Evolutionary conservation across 2,888 invertebrate species (phyloP).

Genomic region (Nephrotoma flavescens): DNA sequence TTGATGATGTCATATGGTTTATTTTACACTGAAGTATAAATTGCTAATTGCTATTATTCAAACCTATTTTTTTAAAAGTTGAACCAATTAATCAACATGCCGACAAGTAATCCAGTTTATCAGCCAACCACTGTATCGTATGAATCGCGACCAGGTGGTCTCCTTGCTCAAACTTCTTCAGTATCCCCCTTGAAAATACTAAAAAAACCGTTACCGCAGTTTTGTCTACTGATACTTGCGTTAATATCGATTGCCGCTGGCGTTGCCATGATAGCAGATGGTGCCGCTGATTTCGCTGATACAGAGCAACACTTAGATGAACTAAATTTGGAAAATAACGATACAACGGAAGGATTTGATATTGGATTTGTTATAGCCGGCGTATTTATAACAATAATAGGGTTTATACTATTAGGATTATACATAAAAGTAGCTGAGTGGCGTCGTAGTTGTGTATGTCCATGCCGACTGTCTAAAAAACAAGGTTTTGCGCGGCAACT

Average conservation of each 20-base stretch:
- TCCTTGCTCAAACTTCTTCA: slow-evolving; percentile 23
- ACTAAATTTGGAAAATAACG: slow-evolving; percentile 19
- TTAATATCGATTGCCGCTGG: slow-evolving; percentile 24
- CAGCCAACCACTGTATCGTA: slow-evolving; percentile 67
- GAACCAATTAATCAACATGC: slow-evolving; percentile 35
- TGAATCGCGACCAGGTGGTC: slow-evolving; percentile 38
- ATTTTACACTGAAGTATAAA: too few species aligned
- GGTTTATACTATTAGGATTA: slow-evolving; percentile 39
- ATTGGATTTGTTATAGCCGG: slow-evolving; percentile 47
- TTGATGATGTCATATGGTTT: not conserved
- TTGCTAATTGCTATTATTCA: too few species aligned
- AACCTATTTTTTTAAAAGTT: not conserved
- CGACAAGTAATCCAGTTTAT: slow-evolving; percentile 54
- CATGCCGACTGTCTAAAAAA: slow-evolving; percentile 22
- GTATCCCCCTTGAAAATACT: slow-evolving; percentile 21
- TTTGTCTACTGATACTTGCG: slow-evolving; percentile 20
- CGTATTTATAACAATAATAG: slow-evolving; percentile 43
- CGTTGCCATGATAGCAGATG: slow-evolving; percentile 46
- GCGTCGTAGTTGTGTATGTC: slow-evolving; percentile 26
- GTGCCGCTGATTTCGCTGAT: slow-evolving; percentile 43
- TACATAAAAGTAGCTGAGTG: slow-evolving; percentile 24
- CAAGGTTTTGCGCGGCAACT: slow-evolving; percentile 24
- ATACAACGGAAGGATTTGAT: slow-evolving; percentile 20
- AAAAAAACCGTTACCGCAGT: slow-evolving; percentile 21
- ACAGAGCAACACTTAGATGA: slow-evolving; percentile 26